Evolutionary conservation across 1,140 invertebrate genomes (phyloP).

Genomic region (Drosophila neocordata): DNA sequence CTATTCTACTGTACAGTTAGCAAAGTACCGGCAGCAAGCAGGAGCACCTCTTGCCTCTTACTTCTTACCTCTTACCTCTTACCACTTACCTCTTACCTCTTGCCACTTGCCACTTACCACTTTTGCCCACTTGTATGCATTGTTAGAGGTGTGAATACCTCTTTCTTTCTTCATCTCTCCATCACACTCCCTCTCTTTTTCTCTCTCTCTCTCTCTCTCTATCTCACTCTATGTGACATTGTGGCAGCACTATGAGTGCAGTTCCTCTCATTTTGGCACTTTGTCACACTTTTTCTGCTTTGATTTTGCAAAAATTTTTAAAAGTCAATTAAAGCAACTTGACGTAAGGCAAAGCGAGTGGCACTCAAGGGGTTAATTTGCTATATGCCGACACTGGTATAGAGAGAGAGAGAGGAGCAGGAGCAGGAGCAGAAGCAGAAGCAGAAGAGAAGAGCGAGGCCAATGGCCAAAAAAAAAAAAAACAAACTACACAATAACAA

Average conservation of each 20-base stretch:
- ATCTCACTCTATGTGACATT: neutral
- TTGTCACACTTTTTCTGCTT: constrained; percentile 67
- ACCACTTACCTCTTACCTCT: neutral
- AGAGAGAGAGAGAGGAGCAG: no score
- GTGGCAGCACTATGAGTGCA: constrained; percentile 5
- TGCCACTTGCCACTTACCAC: constrained; percentile 39
- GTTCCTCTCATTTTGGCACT: constrained; percentile 45
- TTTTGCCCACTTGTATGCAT: constrained; percentile 53
- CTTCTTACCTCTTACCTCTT: neutral
- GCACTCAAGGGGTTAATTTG: constrained; percentile 78
- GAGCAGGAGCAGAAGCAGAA: no score
- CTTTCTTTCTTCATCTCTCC: neutral
- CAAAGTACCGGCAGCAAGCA: constrained; percentile 27
- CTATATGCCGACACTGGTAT: constrained; percentile 21
- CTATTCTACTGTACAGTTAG: no score
- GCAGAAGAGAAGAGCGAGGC: no score
- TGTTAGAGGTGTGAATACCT: constrained; percentile 77
- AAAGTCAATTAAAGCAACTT: constrained; percentile 81
- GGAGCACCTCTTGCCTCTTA: constrained; percentile 11
- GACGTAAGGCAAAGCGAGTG: constrained; percentile 63
- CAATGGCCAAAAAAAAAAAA: neutral
- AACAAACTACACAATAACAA: no score
- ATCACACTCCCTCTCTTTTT: neutral
- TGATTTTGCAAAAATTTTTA: constrained; percentile 69
- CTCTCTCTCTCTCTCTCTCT: neutral